Conservation (phyloP, 1,140 invertebrate species). For the Apolygus lucorum region DNA sequence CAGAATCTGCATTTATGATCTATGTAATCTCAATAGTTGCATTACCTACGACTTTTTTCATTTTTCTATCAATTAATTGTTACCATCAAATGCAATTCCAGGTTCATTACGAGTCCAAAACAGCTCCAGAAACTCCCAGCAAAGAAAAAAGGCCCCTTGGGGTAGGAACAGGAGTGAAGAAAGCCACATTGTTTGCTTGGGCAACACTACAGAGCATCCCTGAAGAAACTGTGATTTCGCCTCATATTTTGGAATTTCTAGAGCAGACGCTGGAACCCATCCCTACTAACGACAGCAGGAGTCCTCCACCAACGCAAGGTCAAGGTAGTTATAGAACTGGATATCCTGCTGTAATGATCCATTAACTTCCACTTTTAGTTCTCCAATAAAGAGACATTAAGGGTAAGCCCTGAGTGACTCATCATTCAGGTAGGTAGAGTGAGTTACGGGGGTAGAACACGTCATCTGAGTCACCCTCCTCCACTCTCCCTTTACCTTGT, state of each 20-base stretch:
- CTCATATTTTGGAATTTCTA: slow-evolving; percentile 87
- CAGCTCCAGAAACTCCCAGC: slow-evolving; percentile 34
- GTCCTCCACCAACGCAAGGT: slow-evolving; percentile 24
- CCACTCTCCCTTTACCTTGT: too few relatives aligned
- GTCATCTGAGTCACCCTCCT: too few relatives aligned
- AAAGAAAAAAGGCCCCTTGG: slow-evolving; percentile 29
- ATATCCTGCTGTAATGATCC: neutral
- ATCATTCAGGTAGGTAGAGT: too few relatives aligned
- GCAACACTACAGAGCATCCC: slow-evolving; percentile 91
- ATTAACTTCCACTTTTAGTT: neutral
- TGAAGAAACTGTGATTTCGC: slow-evolving; percentile 87
- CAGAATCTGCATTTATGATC: neutral
- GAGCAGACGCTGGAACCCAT: slow-evolving; percentile 92
- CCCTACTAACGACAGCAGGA: slow-evolving; percentile 45
- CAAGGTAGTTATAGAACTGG: too few relatives aligned
- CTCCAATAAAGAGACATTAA: too few relatives aligned
- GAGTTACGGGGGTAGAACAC: too few relatives aligned
- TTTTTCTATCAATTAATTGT: neutral
- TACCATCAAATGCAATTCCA: slow-evolving; percentile 38
- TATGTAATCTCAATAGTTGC: neutral
- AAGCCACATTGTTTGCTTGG: slow-evolving; percentile 90
- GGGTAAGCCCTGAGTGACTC: too few relatives aligned
- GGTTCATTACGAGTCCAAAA: slow-evolving; percentile 82
- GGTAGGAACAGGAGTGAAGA: slow-evolving; percentile 59
- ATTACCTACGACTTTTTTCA: neutral